A percentile compares a stretch with the other conserved stretches of the same genome.
phyloP scores from a whole-genome alignment of 2,888 invertebrate genomes.

The Pheosia tremula region DNA sequence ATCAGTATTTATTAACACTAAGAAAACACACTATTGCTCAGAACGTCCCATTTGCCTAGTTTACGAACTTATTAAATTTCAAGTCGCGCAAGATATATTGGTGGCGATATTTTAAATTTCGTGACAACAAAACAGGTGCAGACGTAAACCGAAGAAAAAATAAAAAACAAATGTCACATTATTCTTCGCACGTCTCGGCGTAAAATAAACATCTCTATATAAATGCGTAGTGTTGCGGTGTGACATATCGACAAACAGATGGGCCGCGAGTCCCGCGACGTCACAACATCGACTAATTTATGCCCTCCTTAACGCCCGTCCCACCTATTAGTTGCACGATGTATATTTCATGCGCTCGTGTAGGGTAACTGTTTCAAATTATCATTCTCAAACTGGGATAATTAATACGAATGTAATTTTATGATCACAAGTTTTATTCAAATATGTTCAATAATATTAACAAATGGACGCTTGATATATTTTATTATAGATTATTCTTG shows the following conservation, averaged over 20 bases:
- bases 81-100: constrained; percentile 23
- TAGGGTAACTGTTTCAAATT: constrained; percentile 59
- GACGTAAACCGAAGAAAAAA: constrained; percentile 25
- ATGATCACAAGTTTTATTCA: not conserved
- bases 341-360: constrained; percentile 70
- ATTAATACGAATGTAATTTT: not conserved
- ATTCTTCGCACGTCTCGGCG: constrained; percentile 18
- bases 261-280: constrained; percentile 67
- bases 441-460: no score
- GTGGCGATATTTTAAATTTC: constrained; percentile 31
- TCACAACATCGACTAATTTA: constrained; percentile 83
- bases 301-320: constrained; percentile 81
- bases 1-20: constrained; percentile 21
- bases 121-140: constrained; percentile 29
- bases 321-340: constrained; percentile 82
- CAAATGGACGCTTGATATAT: no score
- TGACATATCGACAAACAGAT: constrained; percentile 84
- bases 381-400: not conserved
- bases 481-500: no score
- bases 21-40: constrained; percentile 18
- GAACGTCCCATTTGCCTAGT: constrained; percentile 26
- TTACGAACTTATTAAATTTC: constrained; percentile 25
- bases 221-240: constrained; percentile 60
- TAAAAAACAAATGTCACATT: constrained; percentile 34
- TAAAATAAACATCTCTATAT: constrained; percentile 55